phyloP scores from a whole-genome alignment of 2,888 invertebrate species.

The Acrobasis consociella region DNA sequence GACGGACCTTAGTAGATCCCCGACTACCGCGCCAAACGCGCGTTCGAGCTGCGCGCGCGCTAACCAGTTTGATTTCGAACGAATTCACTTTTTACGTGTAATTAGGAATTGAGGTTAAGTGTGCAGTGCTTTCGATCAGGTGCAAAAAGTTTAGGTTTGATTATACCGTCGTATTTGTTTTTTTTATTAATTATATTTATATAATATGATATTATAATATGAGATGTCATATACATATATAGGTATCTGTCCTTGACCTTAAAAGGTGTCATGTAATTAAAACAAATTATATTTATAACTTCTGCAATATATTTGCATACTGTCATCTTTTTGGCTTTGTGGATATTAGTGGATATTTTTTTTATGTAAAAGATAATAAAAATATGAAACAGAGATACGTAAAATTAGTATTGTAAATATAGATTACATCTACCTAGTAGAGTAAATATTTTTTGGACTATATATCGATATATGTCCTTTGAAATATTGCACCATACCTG shows the following conservation, averaged over 20 bases:
- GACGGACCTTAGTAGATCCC: constrained; percentile 66
- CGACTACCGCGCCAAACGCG: constrained; percentile 63
- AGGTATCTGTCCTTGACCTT: constrained; percentile 2
- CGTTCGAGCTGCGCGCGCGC: constrained; percentile 55
- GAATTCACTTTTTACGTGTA: constrained; percentile 28
- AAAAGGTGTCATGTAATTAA: background rate
- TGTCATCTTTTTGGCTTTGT: no score
- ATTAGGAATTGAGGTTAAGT: constrained; percentile 9
- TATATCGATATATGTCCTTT: no score
- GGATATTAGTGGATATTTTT: no score
- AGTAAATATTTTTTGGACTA: no score
- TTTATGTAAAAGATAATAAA: no score
- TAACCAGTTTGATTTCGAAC: constrained; percentile 36
- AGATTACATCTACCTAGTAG: no score
- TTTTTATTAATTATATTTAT: background rate
- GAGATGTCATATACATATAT: no score
- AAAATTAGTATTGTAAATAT: no score
- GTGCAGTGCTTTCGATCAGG: constrained; percentile 9
- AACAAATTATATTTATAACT: no score
- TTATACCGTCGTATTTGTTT: background rate
- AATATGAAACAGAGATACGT: no score
- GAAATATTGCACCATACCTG: no score
- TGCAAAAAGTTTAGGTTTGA: background rate
- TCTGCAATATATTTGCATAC: no score
- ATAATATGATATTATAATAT: background rate